phyloP scores from a whole-genome alignment of 37 sponge, comb jelly and placozoan species.

The Agelas oroides region DNA sequence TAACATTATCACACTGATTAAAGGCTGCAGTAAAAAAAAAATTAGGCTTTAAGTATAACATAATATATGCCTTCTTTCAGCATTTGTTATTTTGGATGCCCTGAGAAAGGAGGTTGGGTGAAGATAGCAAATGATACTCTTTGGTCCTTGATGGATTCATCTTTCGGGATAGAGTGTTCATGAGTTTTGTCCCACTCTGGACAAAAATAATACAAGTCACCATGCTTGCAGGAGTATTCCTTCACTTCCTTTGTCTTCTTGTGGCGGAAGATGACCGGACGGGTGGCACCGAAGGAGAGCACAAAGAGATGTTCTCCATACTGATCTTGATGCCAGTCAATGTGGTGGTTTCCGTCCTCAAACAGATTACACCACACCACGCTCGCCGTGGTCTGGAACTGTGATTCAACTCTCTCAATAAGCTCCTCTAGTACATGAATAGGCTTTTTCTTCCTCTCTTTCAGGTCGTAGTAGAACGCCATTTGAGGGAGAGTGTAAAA shows the following conservation, averaged over 20 bases:
- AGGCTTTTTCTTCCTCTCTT: not conserved
- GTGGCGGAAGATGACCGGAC: not conserved
- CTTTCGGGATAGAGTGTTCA: constrained; percentile 21
- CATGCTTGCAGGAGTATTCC: constrained; percentile 4
- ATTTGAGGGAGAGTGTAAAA: constrained; percentile 20
- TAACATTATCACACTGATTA: too few species aligned
- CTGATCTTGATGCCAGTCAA: constrained; percentile 30
- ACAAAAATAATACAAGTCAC: constrained; percentile 8
- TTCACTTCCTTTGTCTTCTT: constrained; percentile 19
- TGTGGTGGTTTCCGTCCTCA: constrained; percentile 12
- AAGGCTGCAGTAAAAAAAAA: too few species aligned
- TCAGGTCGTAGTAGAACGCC: not conserved
- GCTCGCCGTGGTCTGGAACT: constrained; percentile 6
- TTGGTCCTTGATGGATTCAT: constrained; percentile 4
- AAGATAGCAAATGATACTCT: constrained; percentile 13
- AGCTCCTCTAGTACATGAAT: not conserved
- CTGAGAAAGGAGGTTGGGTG: constrained; percentile 14
- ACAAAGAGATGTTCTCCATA: constrained; percentile 16
- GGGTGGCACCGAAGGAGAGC: constrained; percentile 7
- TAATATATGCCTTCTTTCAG: not conserved
- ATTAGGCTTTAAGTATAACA: not conserved
- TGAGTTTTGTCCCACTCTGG: constrained; percentile 14
- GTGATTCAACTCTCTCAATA: not conserved
- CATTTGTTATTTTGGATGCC: too few species aligned
- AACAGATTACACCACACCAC: constrained; percentile 28